Evolutionary conservation across 2,888 invertebrate genomes (phyloP).

Genomic region (Spicauda simplicius): DNA sequence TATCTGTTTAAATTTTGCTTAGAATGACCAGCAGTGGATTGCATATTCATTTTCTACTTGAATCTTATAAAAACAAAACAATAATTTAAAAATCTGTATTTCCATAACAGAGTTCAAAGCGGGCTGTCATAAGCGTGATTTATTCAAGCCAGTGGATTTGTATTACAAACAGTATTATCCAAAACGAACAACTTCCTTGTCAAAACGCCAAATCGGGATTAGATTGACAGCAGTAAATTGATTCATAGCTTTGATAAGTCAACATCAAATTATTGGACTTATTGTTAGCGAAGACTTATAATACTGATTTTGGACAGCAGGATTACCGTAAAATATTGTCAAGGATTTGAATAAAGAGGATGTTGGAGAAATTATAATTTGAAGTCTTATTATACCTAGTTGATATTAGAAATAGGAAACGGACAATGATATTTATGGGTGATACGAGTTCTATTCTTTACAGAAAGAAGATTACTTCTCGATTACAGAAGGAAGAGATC

Average conservation of each 20-base stretch:
- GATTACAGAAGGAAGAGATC: too few species aligned
- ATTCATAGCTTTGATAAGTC: constrained; percentile 27
- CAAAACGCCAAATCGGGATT: constrained; percentile 18
- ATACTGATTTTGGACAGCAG: constrained; percentile 7
- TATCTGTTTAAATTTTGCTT: too few species aligned
- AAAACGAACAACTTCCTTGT: constrained; percentile 16
- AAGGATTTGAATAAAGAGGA: neutral
- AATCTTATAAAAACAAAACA: too few species aligned
- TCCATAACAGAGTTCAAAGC: neutral
- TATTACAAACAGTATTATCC: constrained; percentile 20
- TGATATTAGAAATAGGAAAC: too few species aligned
- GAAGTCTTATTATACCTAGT: too few species aligned
- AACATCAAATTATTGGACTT: constrained; percentile 20
- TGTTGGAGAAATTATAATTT: neutral
- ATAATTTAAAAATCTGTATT: neutral
- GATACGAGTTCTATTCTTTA: too few species aligned
- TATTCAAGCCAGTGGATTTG: constrained; percentile 19
- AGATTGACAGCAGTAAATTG: constrained; percentile 30
- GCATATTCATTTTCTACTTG: too few species aligned
- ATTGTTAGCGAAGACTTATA: constrained; percentile 13
- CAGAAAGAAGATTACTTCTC: too few species aligned
- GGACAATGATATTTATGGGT: too few species aligned
- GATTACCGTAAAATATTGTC: neutral
- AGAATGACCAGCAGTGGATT: too few species aligned
- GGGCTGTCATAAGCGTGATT: constrained; percentile 20